phyloP scores from a whole-genome alignment of 1,140 invertebrate species.

The Reticulitermes speratus region DNA sequence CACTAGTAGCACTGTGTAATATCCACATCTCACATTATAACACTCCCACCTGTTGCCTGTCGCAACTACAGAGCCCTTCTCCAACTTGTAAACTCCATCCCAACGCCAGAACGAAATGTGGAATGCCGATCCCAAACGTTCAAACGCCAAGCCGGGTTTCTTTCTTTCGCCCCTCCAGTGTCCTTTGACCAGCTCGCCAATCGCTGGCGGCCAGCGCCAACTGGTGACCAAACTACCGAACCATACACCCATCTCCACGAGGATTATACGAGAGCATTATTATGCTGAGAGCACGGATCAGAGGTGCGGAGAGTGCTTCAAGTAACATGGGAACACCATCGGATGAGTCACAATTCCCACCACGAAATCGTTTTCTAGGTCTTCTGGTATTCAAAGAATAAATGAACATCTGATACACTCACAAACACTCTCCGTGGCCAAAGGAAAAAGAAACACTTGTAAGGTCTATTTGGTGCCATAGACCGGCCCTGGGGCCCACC shows the following conservation, averaged over 20 bases:
- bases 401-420: no score
- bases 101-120: not conserved
- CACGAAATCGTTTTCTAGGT: no score
- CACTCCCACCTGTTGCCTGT: not conserved
- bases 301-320: no score
- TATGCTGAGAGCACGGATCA: no score
- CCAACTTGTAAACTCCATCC: not conserved
- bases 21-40: not conserved
- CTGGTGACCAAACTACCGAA: not conserved
- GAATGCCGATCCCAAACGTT: conserved; percentile 2
- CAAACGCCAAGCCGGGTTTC: conserved; percentile 23
- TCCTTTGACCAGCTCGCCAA: not conserved
- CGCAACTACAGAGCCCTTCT: not conserved
- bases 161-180: not conserved
- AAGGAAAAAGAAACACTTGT: no score
- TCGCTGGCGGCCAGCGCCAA: conserved; percentile 4
- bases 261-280: not conserved
- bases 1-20: not conserved
- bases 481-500: no score
- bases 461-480: no score
- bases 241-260: not conserved
- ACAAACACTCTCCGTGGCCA: no score
- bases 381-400: no score
- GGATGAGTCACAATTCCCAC: no score
- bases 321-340: no score